Evolutionary conservation across 1,140 invertebrate genomes (phyloP).

Genomic region (Telenomus remus): DNA sequence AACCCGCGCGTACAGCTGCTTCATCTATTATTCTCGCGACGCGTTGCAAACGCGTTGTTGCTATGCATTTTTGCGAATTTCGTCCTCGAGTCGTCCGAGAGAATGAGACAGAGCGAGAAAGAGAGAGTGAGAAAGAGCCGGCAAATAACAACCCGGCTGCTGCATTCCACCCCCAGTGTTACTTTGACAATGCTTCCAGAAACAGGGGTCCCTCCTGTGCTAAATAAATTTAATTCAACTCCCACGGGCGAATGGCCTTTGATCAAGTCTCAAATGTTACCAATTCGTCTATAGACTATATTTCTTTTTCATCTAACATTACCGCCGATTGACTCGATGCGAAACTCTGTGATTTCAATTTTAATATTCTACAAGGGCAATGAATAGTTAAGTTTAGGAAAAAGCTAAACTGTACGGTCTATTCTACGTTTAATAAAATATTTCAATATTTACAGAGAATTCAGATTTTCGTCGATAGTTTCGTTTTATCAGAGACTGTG

Average conservation of each 20-base stretch:
- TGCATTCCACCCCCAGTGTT: neutral
- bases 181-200: conserved; percentile 5
- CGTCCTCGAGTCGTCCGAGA: neutral
- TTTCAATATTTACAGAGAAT: too few species aligned
- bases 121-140: neutral
- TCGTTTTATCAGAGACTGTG: too few species aligned
- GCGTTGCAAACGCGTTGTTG: conserved; percentile 56
- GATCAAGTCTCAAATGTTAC: conserved; percentile 13
- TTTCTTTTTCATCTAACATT: conserved; percentile 18
- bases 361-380: neutral
- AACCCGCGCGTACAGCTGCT: conserved; percentile 50
- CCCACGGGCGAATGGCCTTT: conserved; percentile 15
- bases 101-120: neutral
- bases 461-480: too few species aligned
- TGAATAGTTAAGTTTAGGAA: neutral
- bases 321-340: too few species aligned
- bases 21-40: conserved; percentile 66
- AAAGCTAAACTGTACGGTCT: neutral
- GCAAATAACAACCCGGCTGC: neutral
- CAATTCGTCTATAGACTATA: conserved; percentile 18
- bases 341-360: too few species aligned
- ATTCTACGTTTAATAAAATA: too few species aligned
- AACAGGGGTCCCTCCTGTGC: neutral
- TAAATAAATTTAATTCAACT: conserved; percentile 25
- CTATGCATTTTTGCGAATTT: conserved; percentile 42